Evolutionary conservation across 2,888 invertebrate species (phyloP), one percentile per base, ranked within the genome.

Genomic region (Lamellibrachia satsuma): DNA sequence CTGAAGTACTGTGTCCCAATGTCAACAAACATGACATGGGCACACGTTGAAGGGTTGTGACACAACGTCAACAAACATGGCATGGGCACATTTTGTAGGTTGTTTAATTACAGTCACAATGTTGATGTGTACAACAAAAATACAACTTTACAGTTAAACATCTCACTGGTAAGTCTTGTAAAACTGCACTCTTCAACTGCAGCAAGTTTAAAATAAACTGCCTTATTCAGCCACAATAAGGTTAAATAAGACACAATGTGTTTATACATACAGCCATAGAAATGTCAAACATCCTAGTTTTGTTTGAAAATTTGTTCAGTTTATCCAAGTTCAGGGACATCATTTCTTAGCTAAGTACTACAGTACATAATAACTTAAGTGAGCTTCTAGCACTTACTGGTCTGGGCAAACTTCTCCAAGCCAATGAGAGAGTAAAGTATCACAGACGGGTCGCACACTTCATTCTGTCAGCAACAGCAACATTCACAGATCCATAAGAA

Each of bases 361-460:
- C n/a, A 22, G 22, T 75, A 22, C n/a, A 75, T 0, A 22, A n/a
- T 55, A n/a, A n/a, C 75, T 3, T 15, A 22, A 75, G 22, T 75
- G 75, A n/a, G 75, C 6, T 22, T 6, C 22, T 22, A 22, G 22
- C 22, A 95, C 96, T 95, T 96, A 97, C 98, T 98, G 93, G 98
- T 98, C 97, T 98, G 98, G 93, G 98, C 98, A 97, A 99, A 99
- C 96, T 99, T 99, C 96, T 99, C 99, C 95, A 99, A 96, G 52
- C 98, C 98, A 95, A 99, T 98, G 94, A 99, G 96, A 57, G 99
- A 98, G 97, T 98, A 98, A 93, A 99, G 97, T 92, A 98, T 98
- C 93, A 98, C 97, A 95, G 98, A 97, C 27, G 98, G 97, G 95
- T 98, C 97, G 91, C 94, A 94, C 22, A 15, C 75, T 75, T 75